Conservation (phyloP, 2,888 invertebrate genomes). For the Diloba caeruleocephala region DNA sequence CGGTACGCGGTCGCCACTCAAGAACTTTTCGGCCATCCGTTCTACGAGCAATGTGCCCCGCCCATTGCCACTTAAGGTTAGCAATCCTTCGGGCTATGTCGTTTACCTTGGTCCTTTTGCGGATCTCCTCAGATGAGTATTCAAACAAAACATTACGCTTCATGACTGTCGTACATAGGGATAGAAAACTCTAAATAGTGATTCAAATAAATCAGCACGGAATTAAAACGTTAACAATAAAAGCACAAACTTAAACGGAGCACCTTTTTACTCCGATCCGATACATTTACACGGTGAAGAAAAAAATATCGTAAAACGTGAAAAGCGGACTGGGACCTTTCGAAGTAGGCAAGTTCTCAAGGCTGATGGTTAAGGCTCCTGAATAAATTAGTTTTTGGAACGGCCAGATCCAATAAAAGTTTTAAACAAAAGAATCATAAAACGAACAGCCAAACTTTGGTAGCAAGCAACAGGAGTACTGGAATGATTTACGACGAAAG, state of each 20-base stretch:
- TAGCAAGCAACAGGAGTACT: conserved; percentile 84
- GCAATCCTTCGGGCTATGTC: no score
- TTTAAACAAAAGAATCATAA: conserved; percentile 89
- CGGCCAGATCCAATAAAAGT: conserved; percentile 86
- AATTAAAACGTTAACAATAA: conserved; percentile 41
- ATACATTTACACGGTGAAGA: conserved; percentile 62
- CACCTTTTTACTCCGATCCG: conserved; percentile 43
- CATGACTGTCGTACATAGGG: background rate
- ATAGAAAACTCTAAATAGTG: conserved; percentile 9
- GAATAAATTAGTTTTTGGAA: conserved; percentile 88
- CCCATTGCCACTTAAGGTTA: no score
- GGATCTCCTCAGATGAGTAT: no score
- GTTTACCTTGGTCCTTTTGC: no score
- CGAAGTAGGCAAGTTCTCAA: conserved; percentile 75
- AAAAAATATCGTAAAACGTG: conserved; percentile 66
- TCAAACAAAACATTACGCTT: no score
- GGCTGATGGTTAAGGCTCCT: conserved; percentile 77
- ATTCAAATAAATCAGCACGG: conserved; percentile 22
- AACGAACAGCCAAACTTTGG: conserved; percentile 81
- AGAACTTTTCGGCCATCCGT: no score
- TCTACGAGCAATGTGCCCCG: no score
- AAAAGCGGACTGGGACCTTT: conserved; percentile 75
- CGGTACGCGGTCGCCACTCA: no score
- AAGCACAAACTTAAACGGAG: conserved; percentile 39
- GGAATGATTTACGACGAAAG: conserved; percentile 83